Percentiles rank a stretch among this genome's conserved stretches.
Conservation (phyloP, 2,113 vertebrate genomes). For the Dipodomys spectabilis region DNA sequence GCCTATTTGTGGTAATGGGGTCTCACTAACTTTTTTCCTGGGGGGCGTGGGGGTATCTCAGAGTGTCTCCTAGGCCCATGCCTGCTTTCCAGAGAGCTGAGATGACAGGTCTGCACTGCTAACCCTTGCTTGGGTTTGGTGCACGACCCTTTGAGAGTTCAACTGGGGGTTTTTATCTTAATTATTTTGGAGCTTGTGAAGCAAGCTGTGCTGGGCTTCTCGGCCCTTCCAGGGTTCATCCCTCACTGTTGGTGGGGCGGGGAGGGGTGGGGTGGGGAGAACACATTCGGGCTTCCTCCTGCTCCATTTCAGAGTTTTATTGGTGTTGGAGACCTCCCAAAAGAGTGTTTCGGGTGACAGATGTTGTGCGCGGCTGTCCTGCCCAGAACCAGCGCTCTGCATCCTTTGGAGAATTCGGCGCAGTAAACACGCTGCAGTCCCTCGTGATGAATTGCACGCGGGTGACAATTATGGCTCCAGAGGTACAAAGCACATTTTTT, state of each 20-base stretch:
- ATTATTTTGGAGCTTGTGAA: background rate
- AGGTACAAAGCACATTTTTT: constrained; percentile 42
- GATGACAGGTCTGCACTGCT: too few species aligned
- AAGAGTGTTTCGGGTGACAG: constrained; percentile 63
- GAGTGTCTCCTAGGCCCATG: too few species aligned
- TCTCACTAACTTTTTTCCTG: too few species aligned
- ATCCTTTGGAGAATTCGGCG: constrained; percentile 58
- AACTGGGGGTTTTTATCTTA: background rate
- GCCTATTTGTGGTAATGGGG: too few species aligned
- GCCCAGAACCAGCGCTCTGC: constrained; percentile 11
- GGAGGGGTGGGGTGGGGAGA: background rate
- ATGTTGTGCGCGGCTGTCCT: constrained; percentile 53
- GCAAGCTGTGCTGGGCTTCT: background rate
- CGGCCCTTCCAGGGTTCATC: background rate
- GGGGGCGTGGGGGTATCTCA: too few species aligned
- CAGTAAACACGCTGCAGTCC: constrained; percentile 47
- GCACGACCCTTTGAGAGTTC: too few species aligned
- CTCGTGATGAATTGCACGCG: constrained; percentile 73
- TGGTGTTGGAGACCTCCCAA: constrained; percentile 39
- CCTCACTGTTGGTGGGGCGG: too few species aligned
- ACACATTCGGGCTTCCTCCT: background rate
- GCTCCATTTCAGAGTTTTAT: constrained; percentile 35
- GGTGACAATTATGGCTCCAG: constrained; percentile 67
- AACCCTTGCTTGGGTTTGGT: too few species aligned
- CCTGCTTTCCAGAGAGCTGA: too few species aligned